Evolutionary conservation across 2,888 invertebrate genomes (phyloP), one percentile per base, ranked within the genome.

Genomic region (Drosophila limbata): DNA sequence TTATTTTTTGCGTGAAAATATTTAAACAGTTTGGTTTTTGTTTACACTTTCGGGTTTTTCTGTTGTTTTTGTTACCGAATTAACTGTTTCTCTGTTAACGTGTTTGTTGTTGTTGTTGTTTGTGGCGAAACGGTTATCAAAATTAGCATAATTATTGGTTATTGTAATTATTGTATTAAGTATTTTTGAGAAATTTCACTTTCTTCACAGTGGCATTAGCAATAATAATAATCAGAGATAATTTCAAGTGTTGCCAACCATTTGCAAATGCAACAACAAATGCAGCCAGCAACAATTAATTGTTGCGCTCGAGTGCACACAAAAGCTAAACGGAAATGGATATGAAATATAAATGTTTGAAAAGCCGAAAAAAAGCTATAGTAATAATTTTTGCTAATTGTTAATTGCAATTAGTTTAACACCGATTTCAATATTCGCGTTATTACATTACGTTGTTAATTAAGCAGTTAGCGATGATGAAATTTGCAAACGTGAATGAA

Each of bases 401-500:
- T 77, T 66, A 85, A 69, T 80, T 71, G 73, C 72, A 84, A 77
- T 82, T 79, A 84, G 73, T 73, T 75, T 59, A 67, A 70, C 71
- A 56, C 65, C 79, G 87, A 74, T 88, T 86, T 86, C 84, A 66
- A 84, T 77, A 67, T 81, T 75, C 69, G 69, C 72, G 63, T 84
- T 74, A 72, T 88, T 81, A 69, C 75, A 65, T 74, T 86, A 74
- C 81, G 72, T 66, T 69, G 77, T 64, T 71, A 88, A 83, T 86
- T 88, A 79, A 56, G 42, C 64, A 28, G 69, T 25, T 31, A 56
- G 13, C 66, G 68, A 51, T 65, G 77, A 10, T 64, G 70, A 79
- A 77, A 84, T 65, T 69, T 75, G 82, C 70, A 79, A 81, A 84
- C 75, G 84, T 84, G 84, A 89, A 87, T 84, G 83, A 84, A 84